These are phyloP conservation scores for Neodiprion pinetum DNA, from an alignment of 1,140 invertebrate genomes.

Conservation along the genomic window DNA sequence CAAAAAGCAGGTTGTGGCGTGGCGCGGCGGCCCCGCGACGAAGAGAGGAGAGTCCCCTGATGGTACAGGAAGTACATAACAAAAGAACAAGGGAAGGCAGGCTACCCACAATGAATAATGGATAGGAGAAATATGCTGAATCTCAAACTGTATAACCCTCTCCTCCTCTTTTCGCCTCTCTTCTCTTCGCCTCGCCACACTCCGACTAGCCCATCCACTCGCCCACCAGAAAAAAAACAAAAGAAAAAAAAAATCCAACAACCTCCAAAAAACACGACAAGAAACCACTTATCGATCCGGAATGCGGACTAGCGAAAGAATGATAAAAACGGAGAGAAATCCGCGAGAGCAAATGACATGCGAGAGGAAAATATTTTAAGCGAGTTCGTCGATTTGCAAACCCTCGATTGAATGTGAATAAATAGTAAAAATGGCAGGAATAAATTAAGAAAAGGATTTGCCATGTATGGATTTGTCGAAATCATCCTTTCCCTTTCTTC, in stretches of 20 bases:
- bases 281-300: slow-evolving; percentile 7
- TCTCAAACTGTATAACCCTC: slow-evolving; percentile 34
- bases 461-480: too few species aligned
- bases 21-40: background rate
- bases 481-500: too few species aligned
- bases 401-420: too few species aligned
- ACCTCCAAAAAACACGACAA: slow-evolving; percentile 36
- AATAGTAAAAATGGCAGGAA: too few species aligned
- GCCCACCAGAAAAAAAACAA: slow-evolving; percentile 3
- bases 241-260: slow-evolving; percentile 3
- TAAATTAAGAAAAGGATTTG: too few species aligned
- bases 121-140: slow-evolving; percentile 45
- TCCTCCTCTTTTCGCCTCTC: background rate
- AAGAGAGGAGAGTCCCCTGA: slow-evolving; percentile 23
- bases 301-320: too few species aligned
- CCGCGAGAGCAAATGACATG: too few species aligned
- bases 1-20: slow-evolving; percentile 16
- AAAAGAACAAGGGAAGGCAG: slow-evolving; percentile 39
- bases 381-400: too few species aligned
- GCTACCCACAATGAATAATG: slow-evolving; percentile 41
- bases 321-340: too few species aligned
- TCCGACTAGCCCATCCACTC: background rate
- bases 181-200: background rate
- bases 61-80: slow-evolving; percentile 31
- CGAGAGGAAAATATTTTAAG: too few species aligned